Evolutionary conservation across 1,140 invertebrate genomes (phyloP).

Genomic region (Zaprionus taronus): DNA sequence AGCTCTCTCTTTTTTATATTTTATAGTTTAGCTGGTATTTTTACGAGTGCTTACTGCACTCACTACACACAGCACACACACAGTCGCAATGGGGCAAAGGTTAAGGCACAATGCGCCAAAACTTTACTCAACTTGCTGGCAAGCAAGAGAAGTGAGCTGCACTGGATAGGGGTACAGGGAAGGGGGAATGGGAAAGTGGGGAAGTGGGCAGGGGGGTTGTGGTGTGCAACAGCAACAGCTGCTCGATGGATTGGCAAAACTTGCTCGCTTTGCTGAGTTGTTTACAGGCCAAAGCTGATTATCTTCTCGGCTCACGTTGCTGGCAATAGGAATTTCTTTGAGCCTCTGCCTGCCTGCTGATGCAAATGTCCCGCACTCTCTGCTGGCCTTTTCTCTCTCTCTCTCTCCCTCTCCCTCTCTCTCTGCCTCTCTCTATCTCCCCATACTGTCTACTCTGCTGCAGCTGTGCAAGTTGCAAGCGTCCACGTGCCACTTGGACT

Average conservation of each 20-base stretch:
- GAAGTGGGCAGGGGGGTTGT: not conserved
- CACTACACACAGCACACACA: not conserved
- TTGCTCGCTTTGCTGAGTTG: not conserved
- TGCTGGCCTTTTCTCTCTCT: not conserved
- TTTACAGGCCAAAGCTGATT: constrained; percentile 6
- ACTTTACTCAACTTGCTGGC: not conserved
- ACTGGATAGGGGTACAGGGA: too few species aligned
- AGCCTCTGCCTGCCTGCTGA: not conserved
- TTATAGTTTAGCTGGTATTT: not conserved
- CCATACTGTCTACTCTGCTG: not conserved
- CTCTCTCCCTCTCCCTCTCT: not conserved
- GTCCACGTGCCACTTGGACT: not conserved
- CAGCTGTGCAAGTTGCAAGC: constrained; percentile 13
- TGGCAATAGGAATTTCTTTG: not conserved
- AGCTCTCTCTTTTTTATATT: constrained; percentile 4
- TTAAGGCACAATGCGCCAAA: not conserved
- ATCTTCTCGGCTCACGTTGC: not conserved
- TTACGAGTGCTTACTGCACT: constrained; percentile 4
- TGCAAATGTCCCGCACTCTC: not conserved
- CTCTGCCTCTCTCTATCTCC: not conserved
- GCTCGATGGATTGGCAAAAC: constrained; percentile 10
- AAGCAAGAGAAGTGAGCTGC: too few species aligned
- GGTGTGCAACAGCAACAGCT: not conserved
- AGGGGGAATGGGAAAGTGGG: not conserved
- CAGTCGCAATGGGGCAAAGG: not conserved